Percentiles rank a stretch among this genome's conserved stretches.
These are phyloP conservation scores for Pachycephus smyrnensis DNA, from an alignment of 2,888 invertebrate species.

Conservation along the genomic window DNA sequence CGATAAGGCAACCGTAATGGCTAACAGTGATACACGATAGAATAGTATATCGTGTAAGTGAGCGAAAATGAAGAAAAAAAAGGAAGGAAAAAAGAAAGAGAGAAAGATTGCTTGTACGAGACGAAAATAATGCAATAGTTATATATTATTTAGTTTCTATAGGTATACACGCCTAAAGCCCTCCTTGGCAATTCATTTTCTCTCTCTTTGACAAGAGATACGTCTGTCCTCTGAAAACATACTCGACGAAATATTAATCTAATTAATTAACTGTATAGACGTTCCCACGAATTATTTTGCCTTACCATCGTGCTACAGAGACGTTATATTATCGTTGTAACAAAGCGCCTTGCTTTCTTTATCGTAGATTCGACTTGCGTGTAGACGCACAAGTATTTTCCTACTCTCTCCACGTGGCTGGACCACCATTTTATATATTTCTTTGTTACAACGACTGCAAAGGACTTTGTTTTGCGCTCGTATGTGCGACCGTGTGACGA, in stretches of 20 bases:
- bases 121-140: background rate
- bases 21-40: background rate
- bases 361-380: background rate
- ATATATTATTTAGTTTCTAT: background rate
- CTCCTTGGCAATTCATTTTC: background rate
- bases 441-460: background rate
- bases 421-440: conserved; percentile 36
- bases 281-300: background rate
- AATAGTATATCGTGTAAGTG: background rate
- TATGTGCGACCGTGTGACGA: background rate
- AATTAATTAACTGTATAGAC: background rate
- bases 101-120: background rate
- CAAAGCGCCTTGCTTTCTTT: background rate
- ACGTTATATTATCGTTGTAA: background rate
- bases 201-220: background rate
- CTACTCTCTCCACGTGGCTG: conserved; percentile 37
- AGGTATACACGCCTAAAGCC: background rate
- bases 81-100: conserved; percentile 7
- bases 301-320: background rate
- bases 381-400: background rate
- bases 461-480: background rate
- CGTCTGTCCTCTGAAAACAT: background rate
- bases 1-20: background rate
- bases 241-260: background rate
- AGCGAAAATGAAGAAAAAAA: conserved; percentile 2